phyloP scores from a whole-genome alignment of 37 sponge, comb jelly and placozoan genomes.

The Bolinopsis microptera region DNA sequence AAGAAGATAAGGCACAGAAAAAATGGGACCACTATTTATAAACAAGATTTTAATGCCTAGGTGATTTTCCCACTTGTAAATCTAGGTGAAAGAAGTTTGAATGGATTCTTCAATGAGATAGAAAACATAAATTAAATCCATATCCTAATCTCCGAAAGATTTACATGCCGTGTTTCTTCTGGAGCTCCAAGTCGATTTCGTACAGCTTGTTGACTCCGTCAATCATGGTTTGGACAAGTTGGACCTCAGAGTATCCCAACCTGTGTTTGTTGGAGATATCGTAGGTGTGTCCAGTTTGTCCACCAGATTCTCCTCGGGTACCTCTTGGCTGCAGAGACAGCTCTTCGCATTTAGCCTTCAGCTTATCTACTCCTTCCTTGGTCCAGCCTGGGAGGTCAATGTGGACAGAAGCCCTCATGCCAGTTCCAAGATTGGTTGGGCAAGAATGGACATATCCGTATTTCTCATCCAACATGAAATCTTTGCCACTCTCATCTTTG shows the following conservation, averaged over 20 bases:
- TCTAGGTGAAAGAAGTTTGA: too few species aligned
- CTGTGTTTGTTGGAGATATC: constrained; percentile 83
- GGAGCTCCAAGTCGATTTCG: constrained; percentile 49
- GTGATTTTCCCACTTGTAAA: too few species aligned
- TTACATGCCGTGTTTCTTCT: not conserved
- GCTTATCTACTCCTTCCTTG: constrained; percentile 27
- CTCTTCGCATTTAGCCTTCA: constrained; percentile 52
- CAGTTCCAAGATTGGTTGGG: constrained; percentile 92
- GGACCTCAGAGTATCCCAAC: constrained; percentile 84
- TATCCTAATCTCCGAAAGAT: not conserved
- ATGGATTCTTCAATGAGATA: too few species aligned
- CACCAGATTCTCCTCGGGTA: constrained; percentile 60
- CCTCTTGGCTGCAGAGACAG: constrained; percentile 57
- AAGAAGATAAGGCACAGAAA: not conserved
- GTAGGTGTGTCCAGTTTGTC: constrained; percentile 69
- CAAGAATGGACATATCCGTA: constrained; percentile 75
- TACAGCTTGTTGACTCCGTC: constrained; percentile 89
- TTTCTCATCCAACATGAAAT: constrained; percentile 78
- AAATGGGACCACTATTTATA: not conserved
- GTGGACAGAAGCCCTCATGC: constrained; percentile 80
- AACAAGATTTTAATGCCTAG: not conserved
- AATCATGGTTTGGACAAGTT: constrained; percentile 82
- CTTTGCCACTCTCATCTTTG: constrained; percentile 67
- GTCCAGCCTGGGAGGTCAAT: constrained; percentile 76
- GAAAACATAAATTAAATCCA: too few species aligned